A percentile compares a stretch with the other conserved stretches of the same genome.
These are phyloP conservation scores for Pelobates cultripes DNA, from an alignment of 2,797 vertebrate species.

Conservation along the genomic window DNA sequence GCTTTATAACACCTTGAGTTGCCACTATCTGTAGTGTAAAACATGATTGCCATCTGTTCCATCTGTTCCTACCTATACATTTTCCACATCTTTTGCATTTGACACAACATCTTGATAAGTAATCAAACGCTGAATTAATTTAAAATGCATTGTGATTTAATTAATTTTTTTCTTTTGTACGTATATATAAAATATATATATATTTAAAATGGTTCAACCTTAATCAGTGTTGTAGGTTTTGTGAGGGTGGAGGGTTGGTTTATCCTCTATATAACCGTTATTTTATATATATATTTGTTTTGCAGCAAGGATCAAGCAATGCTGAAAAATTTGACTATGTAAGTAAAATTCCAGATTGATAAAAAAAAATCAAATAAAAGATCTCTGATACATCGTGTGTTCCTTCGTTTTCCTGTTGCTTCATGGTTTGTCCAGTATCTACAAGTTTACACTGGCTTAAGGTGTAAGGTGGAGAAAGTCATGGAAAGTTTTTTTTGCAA, in stretches of 20 bases:
- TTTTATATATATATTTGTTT: constrained; percentile 44
- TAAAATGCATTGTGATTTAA: background rate
- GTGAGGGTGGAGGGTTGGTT: background rate
- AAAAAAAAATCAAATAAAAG: no score
- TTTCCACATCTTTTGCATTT: constrained; percentile 1
- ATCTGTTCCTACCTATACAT: background rate
- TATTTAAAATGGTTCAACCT: background rate
- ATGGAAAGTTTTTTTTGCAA: no score
- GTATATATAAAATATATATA: background rate
- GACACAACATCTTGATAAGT: constrained; percentile 18
- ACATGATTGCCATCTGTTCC: background rate
- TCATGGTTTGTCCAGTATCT: no score
- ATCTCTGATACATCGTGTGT: no score
- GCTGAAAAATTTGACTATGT: constrained; percentile 99
- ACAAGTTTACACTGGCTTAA: no score
- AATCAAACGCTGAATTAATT: background rate
- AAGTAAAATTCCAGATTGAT: constrained; percentile 70
- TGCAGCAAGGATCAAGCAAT: constrained; percentile 94
- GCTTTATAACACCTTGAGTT: background rate
- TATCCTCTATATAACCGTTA: background rate
- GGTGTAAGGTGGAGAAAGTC: no score
- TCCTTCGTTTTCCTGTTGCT: no score
- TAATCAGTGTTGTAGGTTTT: background rate
- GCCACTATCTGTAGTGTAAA: background rate
- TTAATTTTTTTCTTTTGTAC: no score